Evolutionary conservation across 1,140 invertebrate species (phyloP).

Genomic region (Doryteuthis pealeii): DNA sequence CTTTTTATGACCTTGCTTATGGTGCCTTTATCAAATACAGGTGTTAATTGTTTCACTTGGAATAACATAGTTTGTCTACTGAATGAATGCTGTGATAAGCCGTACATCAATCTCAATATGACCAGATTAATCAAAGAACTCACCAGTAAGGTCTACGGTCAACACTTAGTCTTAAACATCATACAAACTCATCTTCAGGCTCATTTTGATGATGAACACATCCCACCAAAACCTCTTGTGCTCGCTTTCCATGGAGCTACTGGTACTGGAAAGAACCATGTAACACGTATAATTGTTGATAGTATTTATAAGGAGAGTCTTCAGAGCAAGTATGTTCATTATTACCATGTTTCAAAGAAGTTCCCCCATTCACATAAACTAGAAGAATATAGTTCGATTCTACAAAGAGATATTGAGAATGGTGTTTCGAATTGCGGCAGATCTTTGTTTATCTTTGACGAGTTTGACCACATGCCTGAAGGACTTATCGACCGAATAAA

Average conservation of each 20-base stretch:
- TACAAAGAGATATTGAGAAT: conserved; percentile 66
- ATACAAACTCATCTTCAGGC: conserved; percentile 41
- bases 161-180: conserved; percentile 42
- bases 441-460: conserved; percentile 94
- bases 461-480: conserved; percentile 90
- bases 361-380: conserved; percentile 68
- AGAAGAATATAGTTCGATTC: conserved; percentile 55
- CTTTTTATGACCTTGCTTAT: too few species aligned
- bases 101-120: too few species aligned
- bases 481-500: conserved; percentile 81
- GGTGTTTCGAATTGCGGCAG: conserved; percentile 71
- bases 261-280: conserved; percentile 65
- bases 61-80: too few species aligned
- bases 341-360: conserved; percentile 77
- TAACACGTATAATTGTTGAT: conserved; percentile 77
- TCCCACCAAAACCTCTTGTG: conserved; percentile 53
- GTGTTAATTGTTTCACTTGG: too few species aligned
- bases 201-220: conserved; percentile 28
- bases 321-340: conserved; percentile 78
- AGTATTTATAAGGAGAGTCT: conserved; percentile 74
- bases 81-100: too few species aligned
- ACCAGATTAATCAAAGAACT: too few species aligned
- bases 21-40: too few species aligned
- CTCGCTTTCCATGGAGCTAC: conserved; percentile 59
- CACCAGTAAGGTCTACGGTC: conserved; percentile 38